Evolutionary conservation across 2,888 invertebrate genomes (phyloP), one percentile per base, ranked within the genome.

Genomic region (Epirrhoe alternata): DNA sequence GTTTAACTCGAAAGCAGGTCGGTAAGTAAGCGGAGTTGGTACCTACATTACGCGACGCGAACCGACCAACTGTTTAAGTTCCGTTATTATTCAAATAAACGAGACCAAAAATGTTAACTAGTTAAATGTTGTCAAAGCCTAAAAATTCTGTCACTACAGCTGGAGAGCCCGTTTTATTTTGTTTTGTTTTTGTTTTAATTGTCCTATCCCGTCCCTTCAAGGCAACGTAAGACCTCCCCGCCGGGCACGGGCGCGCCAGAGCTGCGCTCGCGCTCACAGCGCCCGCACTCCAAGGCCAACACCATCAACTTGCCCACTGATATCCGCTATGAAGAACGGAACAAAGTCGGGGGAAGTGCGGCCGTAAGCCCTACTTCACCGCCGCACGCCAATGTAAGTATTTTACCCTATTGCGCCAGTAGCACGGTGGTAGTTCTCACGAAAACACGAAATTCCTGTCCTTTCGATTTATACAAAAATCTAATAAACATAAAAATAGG

Each of bases 261-360:
- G 74, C 74, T 88, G 63, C 86, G 90, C 38, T 78, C 80, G 60
- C 87, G 92, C 63, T 77, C 86, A 33, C 91, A 90, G 81, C 85
- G 92, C 56, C 88, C 92, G 17, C 93, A 93, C 84, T 84, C 87
- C 47, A 93, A 93, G 80, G 94, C 95, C 30, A 95, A 95, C 84
- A 95, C 95, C 33, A 94, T 95, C 81, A 94, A 94, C 82, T 90
- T 95, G 71, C 95, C 95, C 4, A 92, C 94, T 83, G 89, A 85
- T 60, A 78, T 75, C 45, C 82, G 87, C 55, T 77, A 77, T 70
- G 87, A 87, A 71, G 86, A 87, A 60, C 82, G 92, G 73, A 86
- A 86, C 78, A 88, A 86, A 71, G 79, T 77, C 63, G 76, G 80
- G 62, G 74, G 77, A 69, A 77, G 77, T 52, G 73, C 79, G 75